Percentiles rank a stretch among this genome's conserved stretches.
phyloP scores from a whole-genome alignment of 2,888 invertebrate species.

The Sphaeridia pumilis region DNA sequence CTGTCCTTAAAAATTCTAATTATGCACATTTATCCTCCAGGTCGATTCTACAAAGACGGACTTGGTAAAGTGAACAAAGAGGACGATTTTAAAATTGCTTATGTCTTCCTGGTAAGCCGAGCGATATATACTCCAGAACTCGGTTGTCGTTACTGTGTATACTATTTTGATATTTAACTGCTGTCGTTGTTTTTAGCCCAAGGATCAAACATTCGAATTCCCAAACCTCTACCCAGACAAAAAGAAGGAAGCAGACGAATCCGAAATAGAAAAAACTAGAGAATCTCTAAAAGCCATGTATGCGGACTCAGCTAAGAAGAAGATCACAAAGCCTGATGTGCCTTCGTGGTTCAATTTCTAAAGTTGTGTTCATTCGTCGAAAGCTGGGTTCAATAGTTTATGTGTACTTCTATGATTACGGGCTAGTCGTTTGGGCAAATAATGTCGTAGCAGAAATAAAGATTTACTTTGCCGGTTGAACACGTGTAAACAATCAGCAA shows the following conservation, averaged over 20 bases:
- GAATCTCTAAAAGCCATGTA: slow-evolving; percentile 52
- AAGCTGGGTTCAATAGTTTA: too few relatives aligned
- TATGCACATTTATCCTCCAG: too few relatives aligned
- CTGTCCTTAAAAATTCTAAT: too few relatives aligned
- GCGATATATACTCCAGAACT: too few relatives aligned
- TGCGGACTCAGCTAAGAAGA: slow-evolving; percentile 50
- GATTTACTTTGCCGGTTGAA: too few relatives aligned
- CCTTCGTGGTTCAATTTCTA: slow-evolving; percentile 58
- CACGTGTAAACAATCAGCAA: too few relatives aligned
- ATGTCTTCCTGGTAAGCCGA: slow-evolving; percentile 64
- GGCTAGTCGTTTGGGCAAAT: too few relatives aligned
- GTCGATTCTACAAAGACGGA: slow-evolving; percentile 44
- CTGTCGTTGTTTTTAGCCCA: slow-evolving; percentile 47
- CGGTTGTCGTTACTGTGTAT: too few relatives aligned
- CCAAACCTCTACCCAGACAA: slow-evolving; percentile 55
- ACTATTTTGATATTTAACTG: too few relatives aligned
- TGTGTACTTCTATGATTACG: too few relatives aligned
- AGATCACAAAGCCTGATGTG: slow-evolving; percentile 56
- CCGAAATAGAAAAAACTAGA: slow-evolving; percentile 50
- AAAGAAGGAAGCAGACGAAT: slow-evolving; percentile 42
- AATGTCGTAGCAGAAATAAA: too few relatives aligned
- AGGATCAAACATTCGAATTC: slow-evolving; percentile 58
- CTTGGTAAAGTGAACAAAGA: slow-evolving; percentile 58
- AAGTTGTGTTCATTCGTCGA: too few relatives aligned
- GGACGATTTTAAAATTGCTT: slow-evolving; percentile 70